A percentile compares a stretch with the other conserved stretches of the same genome.
Conservation (phyloP, 2,113 vertebrate genomes). For the Chlamydotis undulata region DNA sequence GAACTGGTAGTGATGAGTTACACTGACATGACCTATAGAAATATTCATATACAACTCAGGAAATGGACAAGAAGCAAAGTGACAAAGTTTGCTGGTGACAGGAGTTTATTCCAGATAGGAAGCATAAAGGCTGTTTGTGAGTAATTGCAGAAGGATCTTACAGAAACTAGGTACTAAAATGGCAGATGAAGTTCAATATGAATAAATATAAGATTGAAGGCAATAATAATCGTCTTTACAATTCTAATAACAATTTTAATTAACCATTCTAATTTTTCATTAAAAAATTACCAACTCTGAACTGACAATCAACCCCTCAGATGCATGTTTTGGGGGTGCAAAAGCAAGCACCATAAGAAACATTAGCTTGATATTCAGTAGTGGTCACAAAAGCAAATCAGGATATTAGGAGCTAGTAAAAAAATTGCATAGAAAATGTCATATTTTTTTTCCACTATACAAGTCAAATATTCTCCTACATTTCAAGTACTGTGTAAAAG, state of each 20-base stretch:
- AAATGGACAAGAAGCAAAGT: not conserved
- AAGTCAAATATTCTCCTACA: not conserved
- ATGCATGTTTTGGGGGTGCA: not conserved
- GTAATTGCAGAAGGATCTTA: not conserved
- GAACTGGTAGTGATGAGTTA: not conserved
- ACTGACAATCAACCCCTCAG: not conserved
- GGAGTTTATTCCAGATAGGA: not conserved
- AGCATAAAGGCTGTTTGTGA: not conserved
- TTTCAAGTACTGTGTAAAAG: not conserved
- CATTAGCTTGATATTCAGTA: not conserved
- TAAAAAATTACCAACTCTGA: not conserved
- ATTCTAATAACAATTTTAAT: slow-evolving; percentile 16
- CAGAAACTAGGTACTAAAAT: not conserved
- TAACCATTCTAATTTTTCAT: not conserved
- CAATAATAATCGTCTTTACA: not conserved
- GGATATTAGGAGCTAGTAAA: not conserved
- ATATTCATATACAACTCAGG: not conserved
- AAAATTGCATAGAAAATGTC: not conserved
- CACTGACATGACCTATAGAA: not conserved
- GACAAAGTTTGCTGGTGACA: not conserved
- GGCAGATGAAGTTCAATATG: not conserved
- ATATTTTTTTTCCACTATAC: not conserved
- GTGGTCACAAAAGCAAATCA: not conserved
- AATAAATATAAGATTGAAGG: not conserved
- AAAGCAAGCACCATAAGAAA: not conserved